Conservation (phyloP, 1,140 invertebrate species). For the Eriosoma lanigerum region DNA sequence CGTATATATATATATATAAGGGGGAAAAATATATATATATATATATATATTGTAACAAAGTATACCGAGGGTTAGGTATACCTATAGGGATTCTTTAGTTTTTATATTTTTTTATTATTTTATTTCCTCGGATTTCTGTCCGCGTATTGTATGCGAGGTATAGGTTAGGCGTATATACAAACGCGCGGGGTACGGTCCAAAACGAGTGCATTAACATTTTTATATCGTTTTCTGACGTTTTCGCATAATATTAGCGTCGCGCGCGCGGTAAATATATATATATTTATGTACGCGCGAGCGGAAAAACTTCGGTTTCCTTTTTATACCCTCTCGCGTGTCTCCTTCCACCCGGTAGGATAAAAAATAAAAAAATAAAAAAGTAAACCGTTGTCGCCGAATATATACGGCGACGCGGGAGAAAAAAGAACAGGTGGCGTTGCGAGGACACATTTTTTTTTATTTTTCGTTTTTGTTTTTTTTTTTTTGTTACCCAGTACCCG, state of each 20-base stretch:
- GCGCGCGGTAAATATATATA: not conserved
- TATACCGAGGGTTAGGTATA: conserved; percentile 14
- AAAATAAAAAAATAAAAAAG: too few species aligned
- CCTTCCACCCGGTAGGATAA: too few species aligned
- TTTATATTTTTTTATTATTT: conserved; percentile 40
- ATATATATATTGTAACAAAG: conserved; percentile 18
- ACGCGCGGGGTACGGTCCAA: not conserved
- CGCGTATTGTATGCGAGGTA: not conserved
- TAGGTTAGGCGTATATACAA: too few species aligned
- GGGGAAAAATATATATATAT: too few species aligned
- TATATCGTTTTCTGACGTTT: conserved; percentile 52
- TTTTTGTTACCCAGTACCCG: too few species aligned
- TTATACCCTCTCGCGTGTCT: not conserved
- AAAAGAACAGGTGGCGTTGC: conserved; percentile 34
- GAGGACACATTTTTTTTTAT: conserved; percentile 30
- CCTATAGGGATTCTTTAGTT: conserved; percentile 33
- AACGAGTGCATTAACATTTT: conserved; percentile 52
- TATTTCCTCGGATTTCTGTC: conserved; percentile 40
- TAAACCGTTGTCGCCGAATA: not conserved
- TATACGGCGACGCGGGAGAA: not conserved
- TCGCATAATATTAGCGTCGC: conserved; percentile 35
- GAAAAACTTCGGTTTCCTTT: conserved; percentile 49
- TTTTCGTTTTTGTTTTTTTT: too few species aligned
- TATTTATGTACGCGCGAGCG: not conserved
- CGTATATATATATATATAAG: not conserved